Evolutionary conservation across 2,888 invertebrate genomes (phyloP).

Genomic region (Trichopria drosophilae): DNA sequence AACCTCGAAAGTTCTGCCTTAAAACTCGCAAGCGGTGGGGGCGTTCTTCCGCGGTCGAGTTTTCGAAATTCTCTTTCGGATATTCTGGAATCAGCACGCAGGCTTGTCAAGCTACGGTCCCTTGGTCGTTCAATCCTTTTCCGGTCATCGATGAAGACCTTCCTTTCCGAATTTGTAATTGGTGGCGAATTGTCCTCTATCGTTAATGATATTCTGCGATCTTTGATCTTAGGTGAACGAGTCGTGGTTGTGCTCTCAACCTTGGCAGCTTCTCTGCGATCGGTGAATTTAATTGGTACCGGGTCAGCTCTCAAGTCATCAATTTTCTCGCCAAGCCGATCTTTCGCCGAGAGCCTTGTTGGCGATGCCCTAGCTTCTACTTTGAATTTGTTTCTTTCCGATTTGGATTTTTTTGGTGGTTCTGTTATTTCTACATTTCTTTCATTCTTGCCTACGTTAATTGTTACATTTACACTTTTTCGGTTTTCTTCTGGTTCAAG

Average conservation of each 20-base stretch:
- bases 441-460: constrained; percentile 53
- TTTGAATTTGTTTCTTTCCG: constrained; percentile 51
- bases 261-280: constrained; percentile 61
- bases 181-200: constrained; percentile 45
- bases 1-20: constrained; percentile 41
- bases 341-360: constrained; percentile 74
- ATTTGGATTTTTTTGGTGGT: constrained; percentile 50
- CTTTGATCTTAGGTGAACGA: constrained; percentile 60
- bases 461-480: constrained; percentile 55
- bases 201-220: constrained; percentile 45
- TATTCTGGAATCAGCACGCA: constrained; percentile 41
- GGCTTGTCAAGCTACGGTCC: no score
- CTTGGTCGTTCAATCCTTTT: no score
- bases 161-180: constrained; percentile 49
- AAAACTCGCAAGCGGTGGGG: constrained; percentile 43
- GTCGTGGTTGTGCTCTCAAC: constrained; percentile 56
- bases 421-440: constrained; percentile 54
- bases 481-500: constrained; percentile 32
- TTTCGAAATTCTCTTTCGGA: constrained; percentile 40
- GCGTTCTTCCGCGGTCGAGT: constrained; percentile 48
- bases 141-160: constrained; percentile 52
- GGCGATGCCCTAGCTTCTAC: constrained; percentile 59
- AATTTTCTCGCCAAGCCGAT: constrained; percentile 77
- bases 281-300: constrained; percentile 62
- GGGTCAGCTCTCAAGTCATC: constrained; percentile 61